phyloP scores from a whole-genome alignment of 2,797 vertebrate genomes.

The Acrocephalus scirpaceus region DNA sequence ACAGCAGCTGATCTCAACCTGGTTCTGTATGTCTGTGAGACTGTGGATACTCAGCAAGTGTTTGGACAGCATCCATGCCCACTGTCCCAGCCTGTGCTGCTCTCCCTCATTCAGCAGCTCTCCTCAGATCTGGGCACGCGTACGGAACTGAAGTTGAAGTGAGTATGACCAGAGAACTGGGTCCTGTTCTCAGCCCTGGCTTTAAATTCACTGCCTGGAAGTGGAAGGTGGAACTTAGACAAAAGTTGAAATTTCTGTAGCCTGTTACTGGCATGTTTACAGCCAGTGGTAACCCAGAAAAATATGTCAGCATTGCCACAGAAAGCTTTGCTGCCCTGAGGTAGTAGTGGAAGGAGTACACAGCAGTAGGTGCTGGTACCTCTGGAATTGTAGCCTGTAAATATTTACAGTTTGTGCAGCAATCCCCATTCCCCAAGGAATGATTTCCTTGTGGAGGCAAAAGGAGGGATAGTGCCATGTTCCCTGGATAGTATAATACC shows the following conservation, averaged over 20 bases:
- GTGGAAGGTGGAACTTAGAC: background rate
- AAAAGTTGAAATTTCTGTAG: background rate
- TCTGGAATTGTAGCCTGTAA: background rate
- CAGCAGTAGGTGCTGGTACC: background rate
- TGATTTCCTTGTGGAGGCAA: rapidly evolving
- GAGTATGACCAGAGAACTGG: slow-evolving; percentile 5
- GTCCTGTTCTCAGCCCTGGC: background rate
- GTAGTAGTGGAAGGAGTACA: background rate
- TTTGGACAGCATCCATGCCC: slow-evolving; percentile 93
- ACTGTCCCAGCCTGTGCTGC: slow-evolving; percentile 94
- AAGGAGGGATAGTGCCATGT: background rate
- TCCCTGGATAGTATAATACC: background rate
- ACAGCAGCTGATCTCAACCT: slow-evolving; percentile 95
- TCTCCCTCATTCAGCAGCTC: slow-evolving; percentile 98
- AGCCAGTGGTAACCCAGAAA: background rate
- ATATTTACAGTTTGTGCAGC: background rate
- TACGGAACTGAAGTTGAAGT: slow-evolving; percentile 97
- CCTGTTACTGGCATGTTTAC: background rate
- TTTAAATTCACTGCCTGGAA: background rate
- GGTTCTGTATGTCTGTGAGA: slow-evolving; percentile 96
- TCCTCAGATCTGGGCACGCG: slow-evolving; percentile 93
- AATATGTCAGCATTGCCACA: background rate
- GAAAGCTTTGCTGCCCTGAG: background rate
- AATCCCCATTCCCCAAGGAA: background rate
- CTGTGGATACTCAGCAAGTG: slow-evolving; percentile 94